Conservation (phyloP, 53 echinoderm and acorn worm genomes). For the Holothuria leucospilota region DNA sequence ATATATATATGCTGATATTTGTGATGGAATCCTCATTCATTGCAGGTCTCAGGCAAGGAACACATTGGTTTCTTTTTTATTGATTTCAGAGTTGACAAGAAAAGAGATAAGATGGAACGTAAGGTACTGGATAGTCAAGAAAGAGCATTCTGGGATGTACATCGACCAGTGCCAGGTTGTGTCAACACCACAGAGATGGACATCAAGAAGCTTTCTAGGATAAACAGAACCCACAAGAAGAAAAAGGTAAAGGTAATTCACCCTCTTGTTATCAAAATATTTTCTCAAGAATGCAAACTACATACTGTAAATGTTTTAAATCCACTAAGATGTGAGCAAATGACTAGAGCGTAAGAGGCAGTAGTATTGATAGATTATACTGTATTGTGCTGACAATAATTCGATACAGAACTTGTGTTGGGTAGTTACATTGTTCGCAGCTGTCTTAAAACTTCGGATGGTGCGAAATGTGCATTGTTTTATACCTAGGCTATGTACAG, state of each 20-base stretch:
- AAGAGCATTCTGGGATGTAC: constrained; percentile 98
- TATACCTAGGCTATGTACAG: too few species aligned
- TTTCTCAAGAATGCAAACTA: not conserved
- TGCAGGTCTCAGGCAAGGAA: not conserved
- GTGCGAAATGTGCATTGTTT: too few species aligned
- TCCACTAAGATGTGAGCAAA: too few species aligned
- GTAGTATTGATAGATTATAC: too few species aligned
- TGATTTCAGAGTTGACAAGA: constrained; percentile 86
- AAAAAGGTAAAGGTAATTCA: constrained; percentile 75
- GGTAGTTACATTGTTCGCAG: too few species aligned
- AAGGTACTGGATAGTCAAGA: constrained; percentile 98
- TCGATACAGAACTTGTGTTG: too few species aligned
- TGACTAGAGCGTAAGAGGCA: too few species aligned
- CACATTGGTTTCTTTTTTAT: not conserved
- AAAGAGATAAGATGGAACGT: constrained; percentile 98
- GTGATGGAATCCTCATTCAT: not conserved
- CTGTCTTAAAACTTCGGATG: too few species aligned
- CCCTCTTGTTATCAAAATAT: not conserved
- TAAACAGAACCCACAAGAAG: constrained; percentile 94
- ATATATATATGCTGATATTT: constrained; percentile 29
- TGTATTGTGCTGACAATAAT: too few species aligned
- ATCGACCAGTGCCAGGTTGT: constrained; percentile 96
- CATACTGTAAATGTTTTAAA: too few species aligned
- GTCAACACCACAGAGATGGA: constrained; percentile 99
- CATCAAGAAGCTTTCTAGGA: constrained; percentile 94